Percentiles rank a stretch among this genome's conserved stretches.
Evolutionary conservation across 2,113 vertebrate genomes (phyloP).

Genomic region (Acrocephalus kingi): DNA sequence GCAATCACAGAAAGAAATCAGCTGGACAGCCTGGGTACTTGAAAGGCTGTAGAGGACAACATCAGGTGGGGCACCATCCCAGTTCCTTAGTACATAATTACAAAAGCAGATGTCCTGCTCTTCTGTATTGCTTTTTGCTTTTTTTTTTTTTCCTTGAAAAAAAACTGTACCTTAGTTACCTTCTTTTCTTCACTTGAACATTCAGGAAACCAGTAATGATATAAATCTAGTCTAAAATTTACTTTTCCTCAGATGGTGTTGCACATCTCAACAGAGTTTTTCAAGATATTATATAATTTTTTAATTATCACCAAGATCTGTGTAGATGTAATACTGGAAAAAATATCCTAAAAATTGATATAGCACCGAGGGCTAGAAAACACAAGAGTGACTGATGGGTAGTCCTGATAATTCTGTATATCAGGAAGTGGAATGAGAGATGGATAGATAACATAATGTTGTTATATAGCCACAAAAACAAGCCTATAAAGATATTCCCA

Average conservation of each 20-base stretch:
- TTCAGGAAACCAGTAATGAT: slow-evolving; percentile 35
- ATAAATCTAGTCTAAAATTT: slow-evolving; percentile 22
- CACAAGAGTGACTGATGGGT: slow-evolving; percentile 5
- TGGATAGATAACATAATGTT: slow-evolving; percentile 39
- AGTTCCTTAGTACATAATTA: neutral
- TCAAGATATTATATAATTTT: neutral
- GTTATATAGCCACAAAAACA: slow-evolving; percentile 15
- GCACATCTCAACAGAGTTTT: neutral
- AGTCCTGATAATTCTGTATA: slow-evolving; percentile 28
- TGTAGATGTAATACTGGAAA: neutral
- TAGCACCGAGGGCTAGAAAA: neutral
- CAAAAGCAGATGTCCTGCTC: slow-evolving; percentile 56
- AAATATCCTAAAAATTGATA: neutral
- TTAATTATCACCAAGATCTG: neutral
- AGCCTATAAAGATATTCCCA: slow-evolving; percentile 16
- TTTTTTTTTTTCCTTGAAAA: neutral
- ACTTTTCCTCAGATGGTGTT: slow-evolving; percentile 1
- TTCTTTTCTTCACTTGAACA: slow-evolving; percentile 14
- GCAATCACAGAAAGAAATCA: neutral
- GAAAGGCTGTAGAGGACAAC: slow-evolving; percentile 42
- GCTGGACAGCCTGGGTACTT: neutral
- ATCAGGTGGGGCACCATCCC: neutral
- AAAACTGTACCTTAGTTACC: neutral
- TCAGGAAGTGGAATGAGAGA: slow-evolving; percentile 30
- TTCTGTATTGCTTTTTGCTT: neutral